Evolutionary conservation across 2,113 vertebrate genomes (phyloP).

Genomic region (Procavia capensis): DNA sequence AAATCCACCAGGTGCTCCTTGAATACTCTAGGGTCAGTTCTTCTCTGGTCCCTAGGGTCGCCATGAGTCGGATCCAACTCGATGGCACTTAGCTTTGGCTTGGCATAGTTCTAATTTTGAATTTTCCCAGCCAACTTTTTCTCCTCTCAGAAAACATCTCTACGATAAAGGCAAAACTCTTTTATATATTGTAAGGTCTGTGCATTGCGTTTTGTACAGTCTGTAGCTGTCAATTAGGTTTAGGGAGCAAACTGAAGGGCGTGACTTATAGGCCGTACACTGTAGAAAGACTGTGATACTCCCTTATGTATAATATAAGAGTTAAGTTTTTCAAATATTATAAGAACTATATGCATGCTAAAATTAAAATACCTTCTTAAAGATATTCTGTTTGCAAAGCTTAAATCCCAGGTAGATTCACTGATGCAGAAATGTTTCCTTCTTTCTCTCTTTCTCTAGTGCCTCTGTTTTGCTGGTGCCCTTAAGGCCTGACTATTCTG

Average conservation of each 20-base stretch:
- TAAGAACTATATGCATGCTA: background rate
- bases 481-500: background rate
- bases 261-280: background rate
- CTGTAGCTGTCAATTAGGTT: background rate
- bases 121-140: background rate
- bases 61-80: too few species aligned
- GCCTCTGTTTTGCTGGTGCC: background rate
- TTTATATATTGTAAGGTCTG: too few species aligned
- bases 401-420: background rate
- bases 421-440: background rate
- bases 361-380: constrained; percentile 27
- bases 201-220: background rate
- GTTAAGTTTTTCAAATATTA: background rate
- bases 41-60: too few species aligned
- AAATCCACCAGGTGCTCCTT: too few species aligned
- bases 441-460: background rate
- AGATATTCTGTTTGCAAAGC: background rate
- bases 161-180: background rate
- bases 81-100: too few species aligned
- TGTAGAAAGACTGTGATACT: background rate
- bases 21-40: too few species aligned
- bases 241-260: background rate
- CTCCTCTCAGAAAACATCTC: background rate
- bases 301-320: background rate
- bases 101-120: background rate